Percentiles rank a stretch among this genome's conserved stretches.
Conservation (phyloP, 2,888 invertebrate species). For the Tipula vernalis region DNA sequence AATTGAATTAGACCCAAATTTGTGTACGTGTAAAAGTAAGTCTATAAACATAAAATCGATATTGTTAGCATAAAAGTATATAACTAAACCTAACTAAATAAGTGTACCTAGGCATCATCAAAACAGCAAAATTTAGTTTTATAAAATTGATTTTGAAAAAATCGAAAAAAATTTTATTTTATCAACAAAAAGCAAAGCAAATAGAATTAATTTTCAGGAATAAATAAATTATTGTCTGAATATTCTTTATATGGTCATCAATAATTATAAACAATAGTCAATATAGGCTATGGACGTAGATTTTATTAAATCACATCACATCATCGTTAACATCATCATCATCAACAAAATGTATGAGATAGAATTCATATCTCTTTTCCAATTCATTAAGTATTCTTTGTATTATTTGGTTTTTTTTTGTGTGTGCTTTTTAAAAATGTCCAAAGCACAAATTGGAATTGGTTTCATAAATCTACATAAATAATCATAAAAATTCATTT, state of each 20-base stretch:
- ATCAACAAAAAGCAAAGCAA: neutral
- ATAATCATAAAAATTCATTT: neutral
- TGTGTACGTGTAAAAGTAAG: neutral
- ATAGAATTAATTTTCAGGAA: neutral
- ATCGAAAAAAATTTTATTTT: neutral
- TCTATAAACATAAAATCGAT: neutral
- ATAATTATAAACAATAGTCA: neutral
- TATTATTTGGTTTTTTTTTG: neutral
- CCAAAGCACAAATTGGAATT: neutral
- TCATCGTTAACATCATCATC: neutral
- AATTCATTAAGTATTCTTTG: neutral
- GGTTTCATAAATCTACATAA: neutral
- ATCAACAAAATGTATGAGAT: neutral
- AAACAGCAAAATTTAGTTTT: neutral
- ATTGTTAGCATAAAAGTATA: neutral
- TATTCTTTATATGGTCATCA: neutral
- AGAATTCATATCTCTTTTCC: neutral
- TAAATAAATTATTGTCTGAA: neutral
- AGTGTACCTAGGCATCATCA: neutral
- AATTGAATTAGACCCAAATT: neutral
- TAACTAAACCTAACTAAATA: neutral
- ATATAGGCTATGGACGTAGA: neutral
- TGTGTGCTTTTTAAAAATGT: too few species aligned
- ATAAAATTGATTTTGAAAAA: neutral
- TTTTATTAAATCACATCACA: neutral